These are phyloP conservation scores for Hofmannophila pseudospretella DNA, from an alignment of 2,888 invertebrate species.

Conservation along the genomic window DNA sequence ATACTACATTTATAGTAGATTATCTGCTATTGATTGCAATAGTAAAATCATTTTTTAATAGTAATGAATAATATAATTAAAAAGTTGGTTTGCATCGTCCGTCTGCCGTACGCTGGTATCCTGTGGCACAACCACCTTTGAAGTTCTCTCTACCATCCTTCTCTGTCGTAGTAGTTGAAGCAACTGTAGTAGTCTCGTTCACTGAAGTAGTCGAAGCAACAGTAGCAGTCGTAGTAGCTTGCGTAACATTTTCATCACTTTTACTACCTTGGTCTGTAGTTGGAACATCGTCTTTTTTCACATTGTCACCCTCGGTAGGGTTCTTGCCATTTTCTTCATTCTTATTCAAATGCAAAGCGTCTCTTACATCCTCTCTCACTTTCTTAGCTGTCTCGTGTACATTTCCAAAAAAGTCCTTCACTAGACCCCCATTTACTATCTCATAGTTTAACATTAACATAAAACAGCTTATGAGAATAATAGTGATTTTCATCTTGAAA, in stretches of 20 bases:
- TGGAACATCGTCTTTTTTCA: background rate
- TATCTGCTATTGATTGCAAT: too few relatives aligned
- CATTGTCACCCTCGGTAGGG: slow-evolving; percentile 3
- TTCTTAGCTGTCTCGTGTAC: slow-evolving; percentile 28
- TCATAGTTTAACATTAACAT: slow-evolving; percentile 24
- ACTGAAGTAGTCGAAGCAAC: background rate
- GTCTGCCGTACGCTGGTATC: slow-evolving; percentile 47
- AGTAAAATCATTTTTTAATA: too few relatives aligned
- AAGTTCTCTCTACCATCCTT: slow-evolving; percentile 52
- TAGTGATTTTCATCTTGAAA: slow-evolving; percentile 32
- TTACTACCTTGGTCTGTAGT: slow-evolving; percentile 1
- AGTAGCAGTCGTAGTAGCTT: slow-evolving; percentile 12
- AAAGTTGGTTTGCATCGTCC: slow-evolving; percentile 53
- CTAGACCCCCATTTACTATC: slow-evolving; percentile 28
- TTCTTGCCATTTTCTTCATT: slow-evolving; percentile 13
- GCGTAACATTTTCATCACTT: slow-evolving; percentile 7
- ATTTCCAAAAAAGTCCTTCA: slow-evolving; percentile 30
- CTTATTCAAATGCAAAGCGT: slow-evolving; percentile 23
- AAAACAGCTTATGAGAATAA: slow-evolving; percentile 28
- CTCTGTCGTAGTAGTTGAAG: slow-evolving; percentile 15
- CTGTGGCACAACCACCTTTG: slow-evolving; percentile 40
- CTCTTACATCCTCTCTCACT: slow-evolving; percentile 28
- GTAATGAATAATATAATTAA: too few relatives aligned
- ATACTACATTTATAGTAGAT: too few relatives aligned
- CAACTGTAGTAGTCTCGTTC: slow-evolving; percentile 8